Evolutionary conservation across 1,140 invertebrate genomes (phyloP).

Genomic region (Sycophila sp.): DNA sequence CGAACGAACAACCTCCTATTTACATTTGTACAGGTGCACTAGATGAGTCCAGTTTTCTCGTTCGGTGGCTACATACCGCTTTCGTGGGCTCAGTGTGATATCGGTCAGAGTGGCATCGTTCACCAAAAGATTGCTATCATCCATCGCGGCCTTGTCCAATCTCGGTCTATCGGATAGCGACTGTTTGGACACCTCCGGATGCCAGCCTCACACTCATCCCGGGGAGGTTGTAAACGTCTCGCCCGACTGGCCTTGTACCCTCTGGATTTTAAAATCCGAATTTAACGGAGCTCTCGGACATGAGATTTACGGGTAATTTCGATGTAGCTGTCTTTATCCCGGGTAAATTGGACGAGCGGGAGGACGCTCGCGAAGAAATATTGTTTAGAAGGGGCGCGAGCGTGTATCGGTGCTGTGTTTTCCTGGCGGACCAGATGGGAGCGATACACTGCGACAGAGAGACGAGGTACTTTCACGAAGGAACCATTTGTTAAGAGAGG

Average conservation of each 20-base stretch:
- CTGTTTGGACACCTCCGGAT: neutral
- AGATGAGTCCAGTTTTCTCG: neutral
- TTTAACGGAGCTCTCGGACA: neutral
- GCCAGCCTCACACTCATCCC: neutral
- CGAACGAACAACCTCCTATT: neutral
- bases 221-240: neutral
- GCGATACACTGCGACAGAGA: neutral
- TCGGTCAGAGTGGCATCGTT: conserved; percentile 44
- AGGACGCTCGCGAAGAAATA: neutral
- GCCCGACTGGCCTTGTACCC: too few species aligned
- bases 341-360: neutral
- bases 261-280: neutral
- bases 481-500: conserved; percentile 50
- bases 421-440: neutral
- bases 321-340: neutral
- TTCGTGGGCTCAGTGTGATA: conserved; percentile 40
- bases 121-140: conserved; percentile 22
- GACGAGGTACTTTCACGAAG: conserved; percentile 45
- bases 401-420: neutral
- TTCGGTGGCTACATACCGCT: conserved; percentile 49
- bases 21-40: conserved; percentile 7
- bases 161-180: too few species aligned
- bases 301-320: neutral
- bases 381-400: neutral
- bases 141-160: conserved; percentile 29